These are phyloP conservation scores for Dreissena polymorpha DNA, from an alignment of 1,140 invertebrate genomes.

Conservation along the genomic window DNA sequence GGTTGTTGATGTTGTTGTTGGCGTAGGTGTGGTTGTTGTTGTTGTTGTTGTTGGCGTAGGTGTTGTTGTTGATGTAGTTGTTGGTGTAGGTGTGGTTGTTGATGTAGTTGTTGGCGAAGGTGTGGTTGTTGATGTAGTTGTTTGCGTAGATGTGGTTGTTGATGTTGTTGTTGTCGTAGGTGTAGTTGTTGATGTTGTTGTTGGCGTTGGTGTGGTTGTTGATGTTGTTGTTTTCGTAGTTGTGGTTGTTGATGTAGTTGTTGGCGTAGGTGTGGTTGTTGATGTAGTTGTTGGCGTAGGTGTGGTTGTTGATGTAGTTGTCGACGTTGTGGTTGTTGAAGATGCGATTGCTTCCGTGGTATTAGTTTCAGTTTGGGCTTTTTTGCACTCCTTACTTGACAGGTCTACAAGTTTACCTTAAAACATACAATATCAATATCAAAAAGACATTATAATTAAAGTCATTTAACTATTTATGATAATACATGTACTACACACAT, in stretches of 20 bases:
- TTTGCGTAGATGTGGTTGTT: background rate
- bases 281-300: conserved; percentile 1
- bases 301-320: background rate
- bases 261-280: background rate
- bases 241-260: background rate
- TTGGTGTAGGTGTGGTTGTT: conserved; percentile 2
- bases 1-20: background rate
- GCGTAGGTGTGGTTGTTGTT: background rate
- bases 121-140: background rate
- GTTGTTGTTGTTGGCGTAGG: background rate
- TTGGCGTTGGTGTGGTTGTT: background rate
- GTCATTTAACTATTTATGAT: too few species aligned
- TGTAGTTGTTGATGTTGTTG: conserved; percentile 10
- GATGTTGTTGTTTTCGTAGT: background rate
- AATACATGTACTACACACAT: too few species aligned
- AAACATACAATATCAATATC: too few species aligned
- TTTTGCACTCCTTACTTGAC: too few species aligned
- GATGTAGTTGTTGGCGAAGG: conserved; percentile 2
- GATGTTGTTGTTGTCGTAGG: background rate
- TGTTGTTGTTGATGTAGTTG: background rate
- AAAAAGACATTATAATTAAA: too few species aligned
- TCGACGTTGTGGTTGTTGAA: conserved; percentile 1
- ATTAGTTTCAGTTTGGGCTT: background rate
- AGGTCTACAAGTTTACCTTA: too few species aligned
- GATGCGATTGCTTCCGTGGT: conserved; percentile 4